Evolutionary conservation across 2,113 vertebrate species (phyloP).

Genomic region (Melanostigma gelatinosum): DNA sequence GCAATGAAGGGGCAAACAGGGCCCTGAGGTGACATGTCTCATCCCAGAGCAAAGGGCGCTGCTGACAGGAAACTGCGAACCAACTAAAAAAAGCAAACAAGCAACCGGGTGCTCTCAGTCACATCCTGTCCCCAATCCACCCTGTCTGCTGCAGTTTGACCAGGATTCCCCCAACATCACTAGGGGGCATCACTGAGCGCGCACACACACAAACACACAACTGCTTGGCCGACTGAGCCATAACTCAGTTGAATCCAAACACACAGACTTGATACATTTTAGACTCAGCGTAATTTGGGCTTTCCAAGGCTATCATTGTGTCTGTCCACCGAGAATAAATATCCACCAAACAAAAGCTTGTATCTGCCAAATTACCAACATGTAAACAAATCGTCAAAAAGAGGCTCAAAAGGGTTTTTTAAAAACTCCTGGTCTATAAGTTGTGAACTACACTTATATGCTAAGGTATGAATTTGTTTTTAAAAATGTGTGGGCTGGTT

Average conservation of each 20-base stretch:
- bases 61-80: conserved; percentile 59
- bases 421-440: background rate
- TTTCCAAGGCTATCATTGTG: background rate
- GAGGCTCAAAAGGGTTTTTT: background rate
- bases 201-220: background rate
- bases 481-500: background rate
- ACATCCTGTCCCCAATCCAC: conserved; percentile 43
- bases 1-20: conserved; percentile 47
- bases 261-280: background rate
- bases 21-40: conserved; percentile 44
- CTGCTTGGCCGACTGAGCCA: background rate
- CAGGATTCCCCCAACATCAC: conserved; percentile 27
- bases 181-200: background rate
- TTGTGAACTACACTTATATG: background rate
- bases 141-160: conserved; percentile 26
- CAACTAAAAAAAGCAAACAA: conserved; percentile 49
- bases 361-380: background rate
- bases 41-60: conserved; percentile 55
- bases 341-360: background rate
- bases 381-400: background rate
- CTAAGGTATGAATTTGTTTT: background rate
- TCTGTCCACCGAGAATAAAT: background rate
- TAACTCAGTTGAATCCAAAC: background rate
- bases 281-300: background rate
- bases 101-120: conserved; percentile 37